phyloP scores from a whole-genome alignment of 1,140 invertebrate genomes.

The Drosophila baimaii region DNA sequence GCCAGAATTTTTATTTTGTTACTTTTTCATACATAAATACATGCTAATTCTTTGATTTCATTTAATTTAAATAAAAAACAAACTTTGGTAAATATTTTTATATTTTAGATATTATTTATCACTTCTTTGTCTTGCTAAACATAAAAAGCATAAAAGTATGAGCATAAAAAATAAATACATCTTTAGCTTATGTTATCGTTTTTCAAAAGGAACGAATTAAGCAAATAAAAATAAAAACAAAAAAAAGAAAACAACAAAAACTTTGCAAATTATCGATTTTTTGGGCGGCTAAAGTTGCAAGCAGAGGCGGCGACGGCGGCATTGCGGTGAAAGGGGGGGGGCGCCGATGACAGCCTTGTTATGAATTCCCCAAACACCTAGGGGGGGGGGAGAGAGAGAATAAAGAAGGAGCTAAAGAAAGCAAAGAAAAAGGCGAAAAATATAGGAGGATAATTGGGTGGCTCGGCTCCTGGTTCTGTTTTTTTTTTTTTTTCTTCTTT shows the following conservation, averaged over 20 bases:
- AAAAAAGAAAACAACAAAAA: not conserved
- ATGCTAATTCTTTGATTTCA: too few relatives aligned
- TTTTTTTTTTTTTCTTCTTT: not conserved
- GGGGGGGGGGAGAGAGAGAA: too few relatives aligned
- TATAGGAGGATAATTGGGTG: slow-evolving; percentile 11
- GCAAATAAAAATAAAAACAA: not conserved
- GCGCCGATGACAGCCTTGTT: slow-evolving; percentile 35
- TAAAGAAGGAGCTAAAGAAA: not conserved
- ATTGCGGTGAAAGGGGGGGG: not conserved
- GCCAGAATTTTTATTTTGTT: not conserved
- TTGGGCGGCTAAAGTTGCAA: slow-evolving; percentile 15
- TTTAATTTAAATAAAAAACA: too few relatives aligned
- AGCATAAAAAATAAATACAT: not conserved
- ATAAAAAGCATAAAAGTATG: too few relatives aligned
- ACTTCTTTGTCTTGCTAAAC: too few relatives aligned
- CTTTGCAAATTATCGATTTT: slow-evolving; percentile 25
- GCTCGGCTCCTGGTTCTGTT: not conserved
- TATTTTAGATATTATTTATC: too few relatives aligned
- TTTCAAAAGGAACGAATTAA: too few relatives aligned
- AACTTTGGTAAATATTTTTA: too few relatives aligned
- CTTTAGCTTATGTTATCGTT: too few relatives aligned
- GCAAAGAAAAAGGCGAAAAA: not conserved
- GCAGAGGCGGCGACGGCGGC: not conserved
- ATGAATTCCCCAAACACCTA: slow-evolving; percentile 28
- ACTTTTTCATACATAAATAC: too few relatives aligned